phyloP scores from a whole-genome alignment of 2,113 vertebrate genomes.

The Lagopus leucura region DNA sequence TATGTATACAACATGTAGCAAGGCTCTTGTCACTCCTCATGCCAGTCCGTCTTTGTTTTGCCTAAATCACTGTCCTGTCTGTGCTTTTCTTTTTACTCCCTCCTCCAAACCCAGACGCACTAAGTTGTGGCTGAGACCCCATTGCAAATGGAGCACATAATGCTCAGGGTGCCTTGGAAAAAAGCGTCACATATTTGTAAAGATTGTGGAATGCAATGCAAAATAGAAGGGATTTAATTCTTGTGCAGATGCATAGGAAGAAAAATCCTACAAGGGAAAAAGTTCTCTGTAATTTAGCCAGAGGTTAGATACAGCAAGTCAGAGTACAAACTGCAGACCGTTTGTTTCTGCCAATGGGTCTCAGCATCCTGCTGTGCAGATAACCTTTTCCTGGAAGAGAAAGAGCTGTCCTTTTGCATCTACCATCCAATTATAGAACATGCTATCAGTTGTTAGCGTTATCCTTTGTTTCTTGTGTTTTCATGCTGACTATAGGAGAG shows the following conservation, averaged over 20 bases:
- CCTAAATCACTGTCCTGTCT: neutral
- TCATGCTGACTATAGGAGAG: neutral
- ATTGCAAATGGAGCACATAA: neutral
- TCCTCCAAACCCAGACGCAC: accelerated
- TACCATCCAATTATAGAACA: constrained; percentile 6
- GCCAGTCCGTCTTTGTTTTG: neutral
- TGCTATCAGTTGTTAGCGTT: neutral
- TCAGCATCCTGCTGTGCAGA: constrained; percentile 25
- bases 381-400: constrained; percentile 53
- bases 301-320: constrained; percentile 5
- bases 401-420: neutral
- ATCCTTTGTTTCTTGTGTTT: neutral
- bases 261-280: neutral
- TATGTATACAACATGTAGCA: neutral
- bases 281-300: constrained; percentile 11
- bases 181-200: neutral
- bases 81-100: neutral
- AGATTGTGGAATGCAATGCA: neutral
- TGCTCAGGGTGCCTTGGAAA: accelerated
- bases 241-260: neutral
- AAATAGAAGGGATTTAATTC: neutral
- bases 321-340: constrained; percentile 6
- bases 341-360: constrained; percentile 25
- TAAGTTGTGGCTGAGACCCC: accelerated
- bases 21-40: neutral